Evolutionary conservation across 2,888 invertebrate genomes (phyloP).

Genomic region (Polietes domitor): DNA sequence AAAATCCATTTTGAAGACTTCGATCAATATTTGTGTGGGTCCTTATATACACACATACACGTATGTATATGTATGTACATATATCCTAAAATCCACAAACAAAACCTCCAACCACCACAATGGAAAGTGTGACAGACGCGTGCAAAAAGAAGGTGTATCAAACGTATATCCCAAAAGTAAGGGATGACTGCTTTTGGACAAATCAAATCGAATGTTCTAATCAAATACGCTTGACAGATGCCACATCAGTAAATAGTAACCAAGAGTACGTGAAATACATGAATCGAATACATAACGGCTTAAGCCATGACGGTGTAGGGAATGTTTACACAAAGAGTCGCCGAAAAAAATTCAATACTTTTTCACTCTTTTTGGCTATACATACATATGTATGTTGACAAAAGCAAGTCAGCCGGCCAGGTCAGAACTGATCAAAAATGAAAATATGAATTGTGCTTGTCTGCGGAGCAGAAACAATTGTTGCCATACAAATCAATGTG

Average conservation of each 20-base stretch:
- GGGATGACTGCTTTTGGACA: not conserved
- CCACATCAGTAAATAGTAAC: constrained; percentile 42
- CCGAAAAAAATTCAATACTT: constrained; percentile 5
- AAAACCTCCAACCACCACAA: not conserved
- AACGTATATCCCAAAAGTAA: not conserved
- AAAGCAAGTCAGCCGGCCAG: not conserved
- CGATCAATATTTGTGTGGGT: not conserved
- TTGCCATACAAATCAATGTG: constrained; percentile 46
- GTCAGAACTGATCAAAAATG: not conserved
- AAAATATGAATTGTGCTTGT: constrained; percentile 10
- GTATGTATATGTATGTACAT: not conserved
- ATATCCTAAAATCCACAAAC: not conserved
- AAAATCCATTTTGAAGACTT: not conserved
- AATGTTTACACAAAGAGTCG: not conserved
- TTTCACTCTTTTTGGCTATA: not conserved
- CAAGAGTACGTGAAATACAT: not conserved
- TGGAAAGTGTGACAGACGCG: constrained; percentile 16
- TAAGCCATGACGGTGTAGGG: not conserved
- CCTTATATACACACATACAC: not conserved
- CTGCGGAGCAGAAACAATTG: constrained; percentile 32
- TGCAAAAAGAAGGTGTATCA: constrained; percentile 4
- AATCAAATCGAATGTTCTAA: constrained; percentile 8
- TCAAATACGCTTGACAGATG: constrained; percentile 55
- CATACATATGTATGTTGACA: not conserved
- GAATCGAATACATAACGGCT: constrained; percentile 9